These are phyloP conservation scores for Agrenia bidenticulata DNA, from an alignment of 2,888 invertebrate species.

Conservation along the genomic window DNA sequence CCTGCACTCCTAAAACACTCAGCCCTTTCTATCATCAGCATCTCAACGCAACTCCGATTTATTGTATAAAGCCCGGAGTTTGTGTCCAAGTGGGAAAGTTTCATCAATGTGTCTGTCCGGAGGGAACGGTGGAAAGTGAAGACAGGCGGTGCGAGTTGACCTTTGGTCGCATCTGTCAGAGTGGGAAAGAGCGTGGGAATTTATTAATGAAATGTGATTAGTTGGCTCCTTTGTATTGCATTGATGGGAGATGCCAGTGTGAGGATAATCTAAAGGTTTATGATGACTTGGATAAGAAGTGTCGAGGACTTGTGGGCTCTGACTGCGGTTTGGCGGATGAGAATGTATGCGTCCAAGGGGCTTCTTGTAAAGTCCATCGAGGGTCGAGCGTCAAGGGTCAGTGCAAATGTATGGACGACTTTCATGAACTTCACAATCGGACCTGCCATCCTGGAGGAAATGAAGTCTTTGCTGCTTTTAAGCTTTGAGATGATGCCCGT, in stretches of 20 bases:
- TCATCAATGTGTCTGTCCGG: conserved; percentile 25
- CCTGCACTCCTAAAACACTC: conserved; percentile 22
- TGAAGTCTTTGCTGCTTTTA: too few relatives aligned
- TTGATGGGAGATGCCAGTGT: conserved; percentile 15
- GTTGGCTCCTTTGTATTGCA: conserved; percentile 13
- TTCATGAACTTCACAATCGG: background rate
- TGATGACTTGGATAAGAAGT: background rate
- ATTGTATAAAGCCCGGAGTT: conserved; percentile 19
- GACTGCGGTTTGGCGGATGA: background rate
- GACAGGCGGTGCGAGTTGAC: conserved; percentile 27
- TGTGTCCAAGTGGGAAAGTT: conserved; percentile 14
- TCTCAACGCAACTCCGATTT: background rate
- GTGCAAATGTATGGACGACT: conserved; percentile 4
- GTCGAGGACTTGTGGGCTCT: conserved; percentile 9
- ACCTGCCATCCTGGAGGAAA: background rate
- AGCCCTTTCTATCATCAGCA: too few relatives aligned
- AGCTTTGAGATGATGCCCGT: too few relatives aligned
- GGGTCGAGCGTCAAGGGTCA: background rate
- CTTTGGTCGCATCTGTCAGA: conserved; percentile 21
- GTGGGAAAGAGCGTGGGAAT: background rate
- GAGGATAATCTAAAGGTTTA: conserved; percentile 9
- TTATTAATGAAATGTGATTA: background rate
- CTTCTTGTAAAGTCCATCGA: background rate
- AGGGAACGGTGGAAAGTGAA: conserved; percentile 26
- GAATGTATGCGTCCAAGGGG: conserved; percentile 9